A percentile compares a stretch with the other conserved stretches of the same genome.
Conservation (phyloP, 2,888 invertebrate genomes). For the Catocala sponsa region DNA sequence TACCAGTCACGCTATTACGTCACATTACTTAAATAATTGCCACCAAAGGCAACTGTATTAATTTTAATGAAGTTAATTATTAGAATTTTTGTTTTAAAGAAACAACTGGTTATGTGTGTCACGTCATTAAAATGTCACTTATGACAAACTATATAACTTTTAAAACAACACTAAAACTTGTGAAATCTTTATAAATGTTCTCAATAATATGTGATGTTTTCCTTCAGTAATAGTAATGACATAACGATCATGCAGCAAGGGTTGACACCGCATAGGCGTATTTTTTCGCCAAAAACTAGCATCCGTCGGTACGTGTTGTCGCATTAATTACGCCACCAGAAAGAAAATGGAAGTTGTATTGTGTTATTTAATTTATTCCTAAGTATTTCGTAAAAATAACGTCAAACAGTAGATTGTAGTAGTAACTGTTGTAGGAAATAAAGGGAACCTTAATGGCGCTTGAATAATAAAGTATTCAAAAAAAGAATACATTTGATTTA, state of each 20-base stretch:
- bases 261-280: slow-evolving; percentile 71
- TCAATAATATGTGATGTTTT: slow-evolving; percentile 1
- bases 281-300: slow-evolving; percentile 78
- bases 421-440: too few relatives aligned
- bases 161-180: slow-evolving; percentile 2
- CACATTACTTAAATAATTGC: slow-evolving; percentile 48
- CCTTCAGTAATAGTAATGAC: neutral
- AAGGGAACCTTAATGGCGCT: too few relatives aligned
- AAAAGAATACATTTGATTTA: too few relatives aligned
- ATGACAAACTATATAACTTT: slow-evolving; percentile 9
- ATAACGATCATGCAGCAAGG: slow-evolving; percentile 27
- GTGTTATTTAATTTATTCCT: slow-evolving; percentile 28
- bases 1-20: slow-evolving; percentile 50
- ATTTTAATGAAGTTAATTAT: slow-evolving; percentile 40
- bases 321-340: slow-evolving; percentile 62
- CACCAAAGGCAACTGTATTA: slow-evolving; percentile 37
- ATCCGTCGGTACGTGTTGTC: slow-evolving; percentile 74
- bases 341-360: slow-evolving; percentile 33
- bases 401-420: neutral
- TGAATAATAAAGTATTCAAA: too few relatives aligned
- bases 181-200: slow-evolving; percentile 5
- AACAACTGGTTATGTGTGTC: slow-evolving; percentile 25
- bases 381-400: slow-evolving; percentile 10
- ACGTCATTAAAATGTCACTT: slow-evolving; percentile 20
- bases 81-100: slow-evolving; percentile 38